Base-by-base conservation (phyloP, 2,888 invertebrate species). In the Cacoxenus indagator region DNA sequence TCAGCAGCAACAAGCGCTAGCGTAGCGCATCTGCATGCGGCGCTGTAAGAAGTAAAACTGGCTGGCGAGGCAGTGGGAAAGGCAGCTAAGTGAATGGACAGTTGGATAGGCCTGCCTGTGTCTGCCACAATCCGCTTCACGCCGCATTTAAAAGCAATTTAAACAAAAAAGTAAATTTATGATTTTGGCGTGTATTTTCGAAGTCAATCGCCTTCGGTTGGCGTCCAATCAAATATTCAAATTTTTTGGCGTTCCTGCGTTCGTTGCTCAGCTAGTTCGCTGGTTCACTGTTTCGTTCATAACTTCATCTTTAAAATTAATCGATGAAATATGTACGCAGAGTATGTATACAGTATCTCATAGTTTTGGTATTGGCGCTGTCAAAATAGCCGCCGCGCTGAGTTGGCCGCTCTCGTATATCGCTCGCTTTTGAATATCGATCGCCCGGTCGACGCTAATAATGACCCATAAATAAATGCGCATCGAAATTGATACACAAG, bases 221-320 rank as follows among this genome's bases (percentile, higher is more conserved):
- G 68, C 48, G 46, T 69, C 78, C 84, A 83, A 83, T 83, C 79
- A 83, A 83, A 84, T 83, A 84, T 84, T 83, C 76, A 83, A 84
- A 84, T 84, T 82, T 75, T 71, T 24, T 48, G 5, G 14, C 64
- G 48, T 19, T 51, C 8, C 14, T 26, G 3, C 29, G 45, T n/a
- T 45, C 55, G 54, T 54, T 65, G 55, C 19, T 48, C 14, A 8
- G 24, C 14, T 31, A 29, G 37, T 29, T n/a, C 29, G 29, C 11
- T 27, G n/a, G 59, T 70, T 70, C 64, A 73, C 73, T 71, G 75
- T 77, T 24, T 43, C 80, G 78, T 83, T 81, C 81, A 81, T 81
- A 81, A 82, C 81, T 81, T 81, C 80, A 81, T 83, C 82, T 81
- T 77, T 76, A 69, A 84, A 85, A 84, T 80, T 78, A 81, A 82